These are phyloP conservation scores for Anguilla megastoma DNA, from an alignment of 2,797 vertebrate genomes.

Conservation along the genomic window DNA sequence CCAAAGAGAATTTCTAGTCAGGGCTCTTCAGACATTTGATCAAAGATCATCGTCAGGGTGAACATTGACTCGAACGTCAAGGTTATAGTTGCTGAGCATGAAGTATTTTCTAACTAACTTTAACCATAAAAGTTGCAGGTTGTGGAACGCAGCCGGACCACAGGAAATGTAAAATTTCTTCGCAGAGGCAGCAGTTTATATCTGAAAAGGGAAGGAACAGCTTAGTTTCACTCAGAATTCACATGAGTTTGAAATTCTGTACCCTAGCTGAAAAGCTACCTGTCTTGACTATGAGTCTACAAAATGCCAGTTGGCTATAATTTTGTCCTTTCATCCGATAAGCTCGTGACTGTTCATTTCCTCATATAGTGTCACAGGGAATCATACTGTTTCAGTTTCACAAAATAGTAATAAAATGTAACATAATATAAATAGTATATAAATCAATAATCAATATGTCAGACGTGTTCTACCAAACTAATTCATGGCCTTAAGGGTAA, in stretches of 20 bases:
- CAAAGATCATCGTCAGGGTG: conserved; percentile 36
- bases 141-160: conserved; percentile 27
- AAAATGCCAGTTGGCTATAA: too few species aligned
- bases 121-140: conserved; percentile 16
- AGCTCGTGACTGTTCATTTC: neutral
- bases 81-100: conserved; percentile 25
- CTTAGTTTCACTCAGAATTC: neutral
- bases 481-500: too few species aligned
- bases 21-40: neutral
- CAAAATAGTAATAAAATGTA: neutral
- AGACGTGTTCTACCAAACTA: neutral
- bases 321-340: neutral
- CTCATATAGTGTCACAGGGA: neutral
- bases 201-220: neutral
- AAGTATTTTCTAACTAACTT: conserved; percentile 12
- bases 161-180: neutral
- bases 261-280: neutral
- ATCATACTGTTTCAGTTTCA: neutral
- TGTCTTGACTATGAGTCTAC: neutral
- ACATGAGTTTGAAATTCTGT: neutral
- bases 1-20: neutral
- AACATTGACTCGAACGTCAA: conserved; percentile 52
- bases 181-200: neutral
- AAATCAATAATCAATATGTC: neutral
- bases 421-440: neutral